These are phyloP conservation scores for Australoheros scitulus DNA, from an alignment of 2,113 vertebrate species.

Conservation along the genomic window DNA sequence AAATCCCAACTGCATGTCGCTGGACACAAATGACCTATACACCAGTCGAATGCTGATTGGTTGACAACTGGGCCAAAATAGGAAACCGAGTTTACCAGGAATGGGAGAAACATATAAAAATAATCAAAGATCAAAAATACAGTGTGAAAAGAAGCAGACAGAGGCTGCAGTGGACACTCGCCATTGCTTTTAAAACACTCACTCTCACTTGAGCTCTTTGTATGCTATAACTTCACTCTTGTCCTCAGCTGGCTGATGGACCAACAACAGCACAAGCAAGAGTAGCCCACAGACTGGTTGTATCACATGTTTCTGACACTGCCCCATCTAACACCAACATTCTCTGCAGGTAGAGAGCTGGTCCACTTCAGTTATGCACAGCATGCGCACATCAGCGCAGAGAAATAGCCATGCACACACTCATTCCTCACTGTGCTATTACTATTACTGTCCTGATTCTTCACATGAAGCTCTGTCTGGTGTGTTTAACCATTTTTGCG, in stretches of 20 bases:
- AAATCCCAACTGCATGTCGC: not conserved
- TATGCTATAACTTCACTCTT: fast-evolving
- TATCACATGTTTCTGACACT: not conserved
- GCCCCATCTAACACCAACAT: not conserved
- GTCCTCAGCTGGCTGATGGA: not conserved
- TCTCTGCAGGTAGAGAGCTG: not conserved
- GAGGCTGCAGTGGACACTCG: not conserved
- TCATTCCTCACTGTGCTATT: too few relatives aligned
- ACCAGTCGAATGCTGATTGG: not conserved
- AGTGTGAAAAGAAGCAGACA: not conserved
- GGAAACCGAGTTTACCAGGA: not conserved
- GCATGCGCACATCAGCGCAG: too few relatives aligned
- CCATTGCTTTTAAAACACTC: not conserved
- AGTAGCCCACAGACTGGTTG: not conserved
- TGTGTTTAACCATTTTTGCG: too few relatives aligned
- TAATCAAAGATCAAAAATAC: not conserved
- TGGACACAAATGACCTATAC: not conserved
- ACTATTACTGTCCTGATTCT: too few relatives aligned
- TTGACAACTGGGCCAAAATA: not conserved
- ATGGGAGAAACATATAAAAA: fast-evolving
- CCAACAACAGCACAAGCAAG: not conserved
- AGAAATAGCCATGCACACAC: too few relatives aligned
- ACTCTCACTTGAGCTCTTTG: not conserved
- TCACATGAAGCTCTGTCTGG: too few relatives aligned
- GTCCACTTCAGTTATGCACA: too few relatives aligned